Conservation (phyloP, 2,797 vertebrate species). For the Tragelaphus oryx region DNA sequence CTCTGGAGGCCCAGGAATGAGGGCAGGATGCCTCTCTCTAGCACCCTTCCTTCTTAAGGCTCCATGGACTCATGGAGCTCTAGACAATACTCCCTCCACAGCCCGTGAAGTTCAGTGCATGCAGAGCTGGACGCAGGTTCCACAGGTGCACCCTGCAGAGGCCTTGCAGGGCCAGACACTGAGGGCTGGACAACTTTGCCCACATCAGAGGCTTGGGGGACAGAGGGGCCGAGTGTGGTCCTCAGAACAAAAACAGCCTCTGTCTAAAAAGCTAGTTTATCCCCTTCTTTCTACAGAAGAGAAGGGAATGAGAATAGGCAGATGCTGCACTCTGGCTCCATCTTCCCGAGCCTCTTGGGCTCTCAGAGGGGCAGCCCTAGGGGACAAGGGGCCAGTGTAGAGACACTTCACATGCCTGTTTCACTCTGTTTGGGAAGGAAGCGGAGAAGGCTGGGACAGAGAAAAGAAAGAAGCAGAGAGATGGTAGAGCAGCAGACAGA, state of each 20-base stretch:
- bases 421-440: slow-evolving; percentile 44
- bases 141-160: not conserved
- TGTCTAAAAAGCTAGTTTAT: not conserved
- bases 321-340: not conserved
- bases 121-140: not conserved
- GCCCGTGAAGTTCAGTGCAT: not conserved
- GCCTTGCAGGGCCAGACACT: not conserved
- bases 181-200: not conserved
- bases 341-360: not conserved
- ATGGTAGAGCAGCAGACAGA: slow-evolving; percentile 64
- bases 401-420: not conserved
- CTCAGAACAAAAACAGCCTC: not conserved
- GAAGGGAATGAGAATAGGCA: not conserved
- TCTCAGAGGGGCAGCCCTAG: not conserved
- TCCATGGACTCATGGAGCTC: not conserved
- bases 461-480: slow-evolving; percentile 53
- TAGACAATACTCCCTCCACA: not conserved
- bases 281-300: not conserved
- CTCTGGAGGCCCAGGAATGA: not conserved
- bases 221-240: not conserved
- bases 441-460: not conserved
- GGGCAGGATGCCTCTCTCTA: not conserved
- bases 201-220: not conserved
- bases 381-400: not conserved
- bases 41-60: not conserved